Conservation (phyloP, 2,888 invertebrate species). For the Allolobophora icterica region DNA sequence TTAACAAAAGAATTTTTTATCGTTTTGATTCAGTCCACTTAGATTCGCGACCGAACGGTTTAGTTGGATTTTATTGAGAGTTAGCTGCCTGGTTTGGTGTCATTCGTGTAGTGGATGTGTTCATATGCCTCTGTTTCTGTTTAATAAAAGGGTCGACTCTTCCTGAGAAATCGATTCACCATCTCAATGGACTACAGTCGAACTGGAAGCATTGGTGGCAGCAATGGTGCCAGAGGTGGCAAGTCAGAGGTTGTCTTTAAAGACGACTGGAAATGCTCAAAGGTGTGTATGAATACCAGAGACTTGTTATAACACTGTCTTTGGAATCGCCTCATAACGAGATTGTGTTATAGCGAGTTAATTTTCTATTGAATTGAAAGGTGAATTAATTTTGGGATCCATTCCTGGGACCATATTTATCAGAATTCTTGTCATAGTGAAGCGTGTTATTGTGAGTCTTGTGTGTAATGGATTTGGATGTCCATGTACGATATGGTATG, state of each 20-base stretch:
- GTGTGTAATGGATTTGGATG: too few species aligned
- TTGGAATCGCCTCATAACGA: too few species aligned
- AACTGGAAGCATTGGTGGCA: background rate
- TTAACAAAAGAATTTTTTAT: background rate
- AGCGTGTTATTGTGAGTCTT: too few species aligned
- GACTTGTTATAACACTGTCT: too few species aligned
- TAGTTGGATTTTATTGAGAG: background rate
- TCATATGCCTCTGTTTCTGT: background rate
- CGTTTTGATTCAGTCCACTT: background rate
- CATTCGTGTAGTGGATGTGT: background rate
- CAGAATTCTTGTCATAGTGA: too few species aligned
- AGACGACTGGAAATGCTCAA: slow-evolving; percentile 37
- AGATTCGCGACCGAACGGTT: background rate
- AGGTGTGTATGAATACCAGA: slow-evolving; percentile 25
- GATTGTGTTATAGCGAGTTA: too few species aligned
- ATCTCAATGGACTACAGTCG: slow-evolving; percentile 13
- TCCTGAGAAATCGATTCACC: slow-evolving; percentile 7
- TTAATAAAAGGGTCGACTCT: background rate
- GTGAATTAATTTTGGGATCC: too few species aligned
- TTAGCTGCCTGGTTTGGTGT: background rate
- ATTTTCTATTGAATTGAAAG: too few species aligned
- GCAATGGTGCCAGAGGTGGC: background rate
- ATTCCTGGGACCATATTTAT: too few species aligned
- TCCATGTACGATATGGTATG: too few species aligned
- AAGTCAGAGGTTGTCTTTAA: slow-evolving; percentile 1